Evolutionary conservation across 2,888 invertebrate genomes (phyloP).

Genomic region (Melanophora roralis): DNA sequence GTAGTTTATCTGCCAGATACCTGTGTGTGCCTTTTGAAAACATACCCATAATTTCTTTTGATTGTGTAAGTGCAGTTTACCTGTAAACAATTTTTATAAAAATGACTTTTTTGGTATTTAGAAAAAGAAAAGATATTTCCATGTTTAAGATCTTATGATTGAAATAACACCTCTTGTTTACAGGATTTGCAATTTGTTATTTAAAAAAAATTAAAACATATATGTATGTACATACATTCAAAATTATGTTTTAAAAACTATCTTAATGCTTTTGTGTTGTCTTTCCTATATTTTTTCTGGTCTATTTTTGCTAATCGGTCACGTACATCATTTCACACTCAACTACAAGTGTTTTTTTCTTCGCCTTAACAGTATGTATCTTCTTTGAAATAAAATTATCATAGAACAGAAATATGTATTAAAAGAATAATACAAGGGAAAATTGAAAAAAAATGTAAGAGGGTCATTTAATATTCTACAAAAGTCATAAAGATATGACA

Average conservation of each 20-base stretch:
- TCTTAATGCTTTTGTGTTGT: neutral
- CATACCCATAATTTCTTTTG: too few relatives aligned
- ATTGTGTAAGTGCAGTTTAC: too few relatives aligned
- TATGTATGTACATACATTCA: neutral
- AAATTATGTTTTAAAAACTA: conserved; percentile 9
- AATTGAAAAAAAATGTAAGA: neutral
- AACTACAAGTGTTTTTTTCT: conserved; percentile 47
- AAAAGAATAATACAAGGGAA: neutral
- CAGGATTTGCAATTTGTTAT: too few relatives aligned
- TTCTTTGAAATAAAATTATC: conserved; percentile 11
- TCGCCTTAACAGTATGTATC: neutral
- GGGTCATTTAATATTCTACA: conserved; percentile 39
- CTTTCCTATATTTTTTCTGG: neutral
- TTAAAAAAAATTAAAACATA: too few relatives aligned
- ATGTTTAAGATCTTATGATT: too few relatives aligned
- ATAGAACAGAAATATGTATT: conserved; percentile 7
- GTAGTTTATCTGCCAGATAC: too few relatives aligned
- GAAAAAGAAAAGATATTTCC: conserved; percentile 4
- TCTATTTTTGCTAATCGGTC: conserved; percentile 40
- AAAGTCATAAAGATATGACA: conserved; percentile 52
- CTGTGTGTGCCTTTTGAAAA: too few relatives aligned
- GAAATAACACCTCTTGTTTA: too few relatives aligned
- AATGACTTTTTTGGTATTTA: neutral
- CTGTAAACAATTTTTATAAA: neutral
- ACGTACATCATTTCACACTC: conserved; percentile 59